Base-by-base conservation (phyloP, 2,113 vertebrate species). In the Terrapene triunguis region DNA sequence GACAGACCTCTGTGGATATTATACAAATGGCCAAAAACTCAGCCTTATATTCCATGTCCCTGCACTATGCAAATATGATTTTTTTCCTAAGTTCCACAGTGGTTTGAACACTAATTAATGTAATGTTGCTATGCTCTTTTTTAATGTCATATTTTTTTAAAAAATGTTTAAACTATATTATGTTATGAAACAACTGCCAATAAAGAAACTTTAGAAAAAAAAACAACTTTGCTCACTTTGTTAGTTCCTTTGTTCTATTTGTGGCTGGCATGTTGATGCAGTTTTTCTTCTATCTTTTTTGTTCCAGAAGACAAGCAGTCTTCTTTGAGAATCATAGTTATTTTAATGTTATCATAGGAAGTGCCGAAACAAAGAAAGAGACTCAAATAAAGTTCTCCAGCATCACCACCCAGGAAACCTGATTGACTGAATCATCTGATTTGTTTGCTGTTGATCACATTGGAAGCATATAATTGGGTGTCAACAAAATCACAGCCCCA, bases 391-490 rank as follows among this genome's bases (percentile, higher is more conserved):
- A 83, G 0, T 88, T 87, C 7, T 88, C 86, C 35, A 53, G 19
- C 81, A 35, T 78, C 80, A 87, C 32, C 91, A 55, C 29, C 69
- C 69, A 93, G 44, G 57, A 85, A 90, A 88, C 38, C 80, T 79
- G 93, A 84, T 82, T n/a, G 74, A 27, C 25, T 72, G 32, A 59
- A 9, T 93, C 44, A 92, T 59, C 55, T 82, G 21, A 59, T 91
- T 92, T 80, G n/a, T 83, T 93, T 89, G 50, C 80, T 80, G 53
- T 92, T 89, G 91, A 85, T 84, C 87, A 89, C 89, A 62, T 27
- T 32, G 92, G 47, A 94, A 84, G 7, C 44, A 59, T 80, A 59
- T 84, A 79, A 16, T 38, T 50, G 10, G 53, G 54, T 93, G 53
- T 85, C 93, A 94, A 42, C 11, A 91, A 85, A 76, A 79, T 86